Evolutionary conservation across 2,888 invertebrate genomes (phyloP).

Genomic region (Drosophila demipolita): DNA sequence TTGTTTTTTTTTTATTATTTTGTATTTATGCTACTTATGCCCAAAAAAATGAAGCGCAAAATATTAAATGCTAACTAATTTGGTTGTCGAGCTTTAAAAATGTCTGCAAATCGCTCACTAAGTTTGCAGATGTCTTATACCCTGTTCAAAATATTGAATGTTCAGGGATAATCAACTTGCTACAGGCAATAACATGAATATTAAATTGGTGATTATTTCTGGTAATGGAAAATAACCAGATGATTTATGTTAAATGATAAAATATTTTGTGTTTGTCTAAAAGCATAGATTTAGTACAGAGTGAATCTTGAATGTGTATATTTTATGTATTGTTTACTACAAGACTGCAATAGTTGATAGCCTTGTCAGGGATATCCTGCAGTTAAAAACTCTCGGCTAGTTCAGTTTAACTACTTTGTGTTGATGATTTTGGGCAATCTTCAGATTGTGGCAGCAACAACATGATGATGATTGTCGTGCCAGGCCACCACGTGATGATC

Average conservation of each 20-base stretch:
- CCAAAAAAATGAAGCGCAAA: conserved; percentile 51
- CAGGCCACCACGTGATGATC: conserved; percentile 55
- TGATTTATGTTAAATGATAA: not conserved
- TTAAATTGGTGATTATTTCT: not conserved
- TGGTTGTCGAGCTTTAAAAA: conserved; percentile 50
- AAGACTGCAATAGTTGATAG: not conserved
- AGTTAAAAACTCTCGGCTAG: conserved; percentile 2
- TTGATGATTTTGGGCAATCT: conserved; percentile 50
- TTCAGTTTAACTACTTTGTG: conserved; percentile 16
- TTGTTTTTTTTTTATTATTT: conserved; percentile 8
- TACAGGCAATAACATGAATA: not conserved
- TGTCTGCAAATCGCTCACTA: conserved; percentile 20
- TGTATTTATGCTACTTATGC: conserved; percentile 27
- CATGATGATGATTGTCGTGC: conserved; percentile 59
- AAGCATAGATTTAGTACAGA: not conserved
- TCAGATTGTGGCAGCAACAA: conserved; percentile 57
- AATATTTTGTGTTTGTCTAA: not conserved
- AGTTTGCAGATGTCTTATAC: conserved; percentile 30
- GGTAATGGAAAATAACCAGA: not conserved
- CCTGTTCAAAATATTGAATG: conserved; percentile 10
- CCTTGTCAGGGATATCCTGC: conserved; percentile 10
- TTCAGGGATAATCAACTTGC: not conserved
- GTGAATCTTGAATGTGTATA: not conserved
- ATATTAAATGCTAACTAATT: conserved; percentile 52
- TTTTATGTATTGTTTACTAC: not conserved